Evolutionary conservation across 2,888 invertebrate genomes (phyloP), one percentile per base, ranked within the genome.

Genomic region (Hirudinaria manillensis): DNA sequence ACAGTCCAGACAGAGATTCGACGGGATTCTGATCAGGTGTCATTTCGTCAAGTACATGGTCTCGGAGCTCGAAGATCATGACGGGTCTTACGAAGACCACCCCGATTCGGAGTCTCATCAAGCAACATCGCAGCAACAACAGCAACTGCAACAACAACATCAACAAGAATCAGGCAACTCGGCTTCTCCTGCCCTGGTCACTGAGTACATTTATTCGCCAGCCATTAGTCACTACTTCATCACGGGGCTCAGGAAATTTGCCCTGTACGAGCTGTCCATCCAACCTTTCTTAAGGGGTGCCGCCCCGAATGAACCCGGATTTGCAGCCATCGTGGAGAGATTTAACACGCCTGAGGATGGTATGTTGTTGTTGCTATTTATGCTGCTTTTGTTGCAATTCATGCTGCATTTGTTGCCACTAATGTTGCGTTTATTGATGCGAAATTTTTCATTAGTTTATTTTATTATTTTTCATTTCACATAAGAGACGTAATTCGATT

Each of bases 291-390:
- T 71, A 4, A 45, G 71, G 27, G 51, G 55, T 24, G 71, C 71
- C 6, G 51, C 27, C 3, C 27, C 56, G n/a, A 56, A 56, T 27
- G 56, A 71, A 19, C 38, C n/a, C 21, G 10, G 7, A 2, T 71
- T 71, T 38, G 32, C 71, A n/a, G 32, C 29, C 29, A 4, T 21
- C 3, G 19, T 53, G 24, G 32, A 29, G 3, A 71, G 24, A 10
- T 71, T 71, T 32, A 29, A 45, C 71, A 71, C 71, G 10, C 71
- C 32, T 3, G 71, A 71, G 27, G 71, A 71, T 32, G 71, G 71
- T 71, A 19, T 6, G 32, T 6, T 56, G 27, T 56, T 56, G 56
- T 56, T 53, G 13, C 21, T 53, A 53, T 16, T 16, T 53, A 53
- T 53, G 13, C 21, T 53, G 21, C 21, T 53, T 53, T 16, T 13